Conservation (phyloP, 1,140 invertebrate species). For the Phocides pigmalion region DNA sequence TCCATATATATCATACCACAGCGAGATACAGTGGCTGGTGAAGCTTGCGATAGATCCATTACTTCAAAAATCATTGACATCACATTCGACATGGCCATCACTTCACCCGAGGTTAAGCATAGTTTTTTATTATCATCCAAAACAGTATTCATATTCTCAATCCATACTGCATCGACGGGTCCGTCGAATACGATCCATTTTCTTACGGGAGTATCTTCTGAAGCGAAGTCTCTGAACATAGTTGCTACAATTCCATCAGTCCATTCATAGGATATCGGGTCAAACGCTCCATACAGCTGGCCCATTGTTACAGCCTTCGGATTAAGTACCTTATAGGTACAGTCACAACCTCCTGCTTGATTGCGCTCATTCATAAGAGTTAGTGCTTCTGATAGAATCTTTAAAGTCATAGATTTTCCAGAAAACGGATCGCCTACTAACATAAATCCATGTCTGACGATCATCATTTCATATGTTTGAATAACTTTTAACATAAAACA, state of each 20-base stretch:
- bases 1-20: slow-evolving; percentile 98
- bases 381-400: slow-evolving; percentile 89
- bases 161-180: slow-evolving; percentile 97
- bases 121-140: slow-evolving; percentile 98
- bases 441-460: slow-evolving; percentile 97
- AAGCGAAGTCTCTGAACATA: slow-evolving; percentile 89
- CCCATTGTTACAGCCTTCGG: slow-evolving; percentile 96
- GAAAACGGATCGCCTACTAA: slow-evolving; percentile 95
- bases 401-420: slow-evolving; percentile 90
- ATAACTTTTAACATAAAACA: slow-evolving; percentile 91
- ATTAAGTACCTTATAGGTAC: slow-evolving; percentile 91
- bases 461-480: slow-evolving; percentile 96
- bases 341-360: slow-evolving; percentile 86
- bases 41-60: slow-evolving; percentile 94
- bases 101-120: slow-evolving; percentile 94
- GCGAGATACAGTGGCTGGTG: slow-evolving; percentile 96
- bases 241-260: slow-evolving; percentile 93
- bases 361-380: slow-evolving; percentile 86
- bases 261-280: slow-evolving; percentile 96
- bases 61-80: slow-evolving; percentile 98
- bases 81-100: slow-evolving; percentile 92
- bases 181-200: slow-evolving; percentile 96
- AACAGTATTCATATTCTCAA: slow-evolving; percentile 97
- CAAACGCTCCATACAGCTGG: slow-evolving; percentile 95
- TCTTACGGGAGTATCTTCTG: slow-evolving; percentile 87